Evolutionary conservation across 2,113 vertebrate species (phyloP).

Genomic region (Tichodroma muraria): DNA sequence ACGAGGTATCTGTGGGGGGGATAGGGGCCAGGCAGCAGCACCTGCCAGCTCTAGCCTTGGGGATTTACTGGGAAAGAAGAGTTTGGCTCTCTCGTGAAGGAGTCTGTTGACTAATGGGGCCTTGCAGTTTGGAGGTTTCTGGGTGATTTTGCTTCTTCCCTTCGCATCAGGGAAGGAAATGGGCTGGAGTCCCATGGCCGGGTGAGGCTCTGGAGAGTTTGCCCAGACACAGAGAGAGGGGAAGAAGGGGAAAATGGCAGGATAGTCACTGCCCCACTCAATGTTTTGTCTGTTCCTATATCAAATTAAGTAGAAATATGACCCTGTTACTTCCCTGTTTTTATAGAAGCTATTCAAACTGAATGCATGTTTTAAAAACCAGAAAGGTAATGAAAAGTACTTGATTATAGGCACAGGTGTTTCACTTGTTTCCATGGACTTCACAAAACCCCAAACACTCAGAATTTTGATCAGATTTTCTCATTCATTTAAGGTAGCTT

Average conservation of each 20-base stretch:
- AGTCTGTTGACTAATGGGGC: background rate
- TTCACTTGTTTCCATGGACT: background rate
- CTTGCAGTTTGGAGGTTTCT: background rate
- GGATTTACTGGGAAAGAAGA: background rate
- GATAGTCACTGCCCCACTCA: background rate
- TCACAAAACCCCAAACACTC: background rate
- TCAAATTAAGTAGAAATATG: background rate
- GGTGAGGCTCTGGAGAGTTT: background rate
- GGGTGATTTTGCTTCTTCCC: background rate
- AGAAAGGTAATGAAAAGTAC: background rate
- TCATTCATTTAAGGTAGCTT: background rate
- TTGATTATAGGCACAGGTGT: background rate
- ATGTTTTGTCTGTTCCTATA: background rate
- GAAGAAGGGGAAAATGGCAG: background rate
- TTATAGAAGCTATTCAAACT: background rate
- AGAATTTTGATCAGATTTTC: background rate
- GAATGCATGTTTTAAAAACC: background rate
- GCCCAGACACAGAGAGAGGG: background rate
- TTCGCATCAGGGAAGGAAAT: accelerated
- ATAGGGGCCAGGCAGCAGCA: background rate
- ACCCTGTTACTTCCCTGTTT: background rate
- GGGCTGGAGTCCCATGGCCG: accelerated
- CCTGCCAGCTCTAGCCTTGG: background rate
- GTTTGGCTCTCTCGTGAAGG: background rate
- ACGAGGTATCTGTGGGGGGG: background rate